Base-by-base conservation (phyloP, 1,140 invertebrate species). In the Drosophila ananassae region DNA sequence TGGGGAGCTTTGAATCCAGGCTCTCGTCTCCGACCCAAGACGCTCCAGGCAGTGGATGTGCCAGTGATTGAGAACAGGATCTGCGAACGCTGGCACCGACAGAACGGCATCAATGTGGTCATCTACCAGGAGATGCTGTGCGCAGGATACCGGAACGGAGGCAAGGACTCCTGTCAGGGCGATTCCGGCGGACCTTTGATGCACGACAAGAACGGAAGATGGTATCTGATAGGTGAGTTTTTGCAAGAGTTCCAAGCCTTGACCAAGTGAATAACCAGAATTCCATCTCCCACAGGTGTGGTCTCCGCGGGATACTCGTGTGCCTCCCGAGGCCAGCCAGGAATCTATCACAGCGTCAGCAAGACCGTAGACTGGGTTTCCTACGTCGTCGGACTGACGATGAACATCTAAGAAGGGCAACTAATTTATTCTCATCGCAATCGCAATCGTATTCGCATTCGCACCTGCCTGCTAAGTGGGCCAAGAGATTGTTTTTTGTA, bases 71-170 rank as follows among this genome's bases (percentile, higher is more conserved):
- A 98, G 90, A 98, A 97, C 91, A 93, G 95, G 73, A 94, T 97
- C 51, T 98, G 97, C 87, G 97, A 98, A 90, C 93, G 95, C 52
- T 96, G 95, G 95, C 95, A 96, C 91, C 93, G 95, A 55, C 95
- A 95, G 46, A 96, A 96, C 79, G 95, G 96, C 56, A 98, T 98
- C 77, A 97, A 98, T 91, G 97, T 98, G 34, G 95, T 98, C 7
- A 98, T 98, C 79, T 97, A 98, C 91, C 97, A 98, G 60, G 97
- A 98, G 93, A 99, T 99, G 98, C 95, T 99, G 92, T 99, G 98
- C 92, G 98, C 98, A 4, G 98, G 98, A 1, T 98, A 99, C 91
- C 94, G 96, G 66, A 95, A 96, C 21, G 98, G 98, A 3, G 97
- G 97, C 5, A 96, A 97, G 79, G 94, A 94, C 83, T 94, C 93